Percentiles rank a stretch among this genome's conserved stretches.
Conservation (phyloP, 2,113 vertebrate species). For the Gorsachius goisagi region DNA sequence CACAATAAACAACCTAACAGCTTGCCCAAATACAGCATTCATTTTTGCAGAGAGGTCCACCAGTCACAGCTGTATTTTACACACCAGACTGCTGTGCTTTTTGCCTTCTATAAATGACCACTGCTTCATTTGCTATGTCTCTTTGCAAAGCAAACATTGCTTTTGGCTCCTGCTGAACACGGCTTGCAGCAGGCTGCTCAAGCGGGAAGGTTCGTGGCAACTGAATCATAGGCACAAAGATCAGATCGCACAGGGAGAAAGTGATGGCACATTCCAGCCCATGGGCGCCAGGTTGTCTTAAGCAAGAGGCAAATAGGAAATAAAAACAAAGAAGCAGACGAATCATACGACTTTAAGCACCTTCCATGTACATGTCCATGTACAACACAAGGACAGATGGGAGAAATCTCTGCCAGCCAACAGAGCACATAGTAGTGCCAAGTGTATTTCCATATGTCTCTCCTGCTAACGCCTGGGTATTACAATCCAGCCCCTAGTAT, state of each 20-base stretch:
- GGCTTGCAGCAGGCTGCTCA: not conserved
- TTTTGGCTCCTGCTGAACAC: not conserved
- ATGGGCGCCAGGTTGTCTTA: not conserved
- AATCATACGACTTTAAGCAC: not conserved
- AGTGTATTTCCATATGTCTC: not conserved
- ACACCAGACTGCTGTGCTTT: not conserved
- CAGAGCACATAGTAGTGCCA: not conserved
- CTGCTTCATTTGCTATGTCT: not conserved
- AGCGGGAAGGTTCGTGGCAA: not conserved
- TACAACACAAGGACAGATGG: not conserved
- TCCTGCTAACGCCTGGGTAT: not conserved
- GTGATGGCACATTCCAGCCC: not conserved
- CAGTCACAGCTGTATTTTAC: not conserved
- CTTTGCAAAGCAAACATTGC: not conserved
- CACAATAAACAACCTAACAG: not conserved
- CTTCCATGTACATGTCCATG: not conserved
- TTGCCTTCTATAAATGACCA: not conserved
- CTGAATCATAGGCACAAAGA: not conserved
- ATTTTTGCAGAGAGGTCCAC: accelerated
- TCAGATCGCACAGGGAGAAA: not conserved
- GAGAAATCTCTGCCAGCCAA: not conserved
- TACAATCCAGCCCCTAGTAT: not conserved
- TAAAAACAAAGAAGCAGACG: not conserved
- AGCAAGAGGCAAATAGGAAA: not conserved
- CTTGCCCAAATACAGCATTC: not conserved